Conservation (phyloP, 2,113 vertebrate genomes). For the Plectropomus leopardus region DNA sequence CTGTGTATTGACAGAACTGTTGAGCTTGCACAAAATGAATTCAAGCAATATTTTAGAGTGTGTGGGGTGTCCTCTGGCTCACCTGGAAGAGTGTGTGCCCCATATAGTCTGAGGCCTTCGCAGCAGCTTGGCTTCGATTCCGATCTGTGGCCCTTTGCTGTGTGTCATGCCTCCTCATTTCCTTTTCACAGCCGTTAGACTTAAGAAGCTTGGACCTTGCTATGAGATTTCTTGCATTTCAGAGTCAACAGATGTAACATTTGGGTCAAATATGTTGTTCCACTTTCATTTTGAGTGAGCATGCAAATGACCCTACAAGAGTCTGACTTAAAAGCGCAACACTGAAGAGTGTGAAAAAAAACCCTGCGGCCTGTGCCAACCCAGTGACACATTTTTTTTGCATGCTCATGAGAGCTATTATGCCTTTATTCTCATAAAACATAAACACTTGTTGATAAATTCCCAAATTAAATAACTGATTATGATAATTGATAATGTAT, state of each 20-base stretch:
- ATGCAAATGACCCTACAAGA: not conserved
- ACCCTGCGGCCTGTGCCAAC: not conserved
- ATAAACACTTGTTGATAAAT: too few species aligned
- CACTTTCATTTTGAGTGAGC: not conserved
- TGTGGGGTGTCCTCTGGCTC: too few species aligned
- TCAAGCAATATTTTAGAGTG: too few species aligned
- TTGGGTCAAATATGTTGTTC: not conserved
- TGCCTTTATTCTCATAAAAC: not conserved
- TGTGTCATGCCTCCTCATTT: too few species aligned
- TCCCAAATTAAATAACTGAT: too few species aligned
- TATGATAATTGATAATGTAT: too few species aligned
- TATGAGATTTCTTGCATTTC: not conserved
- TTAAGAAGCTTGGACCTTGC: not conserved
- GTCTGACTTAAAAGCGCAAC: not conserved
- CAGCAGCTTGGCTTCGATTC: too few species aligned
- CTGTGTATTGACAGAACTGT: not conserved
- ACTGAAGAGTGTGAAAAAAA: not conserved
- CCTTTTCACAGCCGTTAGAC: not conserved
- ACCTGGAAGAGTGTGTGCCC: too few species aligned
- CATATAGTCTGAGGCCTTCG: too few species aligned
- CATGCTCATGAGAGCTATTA: not conserved
- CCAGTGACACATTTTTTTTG: conserved; percentile 4
- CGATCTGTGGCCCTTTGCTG: too few species aligned
- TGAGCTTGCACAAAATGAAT: not conserved
- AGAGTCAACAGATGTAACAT: conserved; percentile 17